Percentiles rank a stretch among this genome's conserved stretches.
phyloP scores from a whole-genome alignment of 2,797 vertebrate genomes.

The Ctenopoma multispine region DNA sequence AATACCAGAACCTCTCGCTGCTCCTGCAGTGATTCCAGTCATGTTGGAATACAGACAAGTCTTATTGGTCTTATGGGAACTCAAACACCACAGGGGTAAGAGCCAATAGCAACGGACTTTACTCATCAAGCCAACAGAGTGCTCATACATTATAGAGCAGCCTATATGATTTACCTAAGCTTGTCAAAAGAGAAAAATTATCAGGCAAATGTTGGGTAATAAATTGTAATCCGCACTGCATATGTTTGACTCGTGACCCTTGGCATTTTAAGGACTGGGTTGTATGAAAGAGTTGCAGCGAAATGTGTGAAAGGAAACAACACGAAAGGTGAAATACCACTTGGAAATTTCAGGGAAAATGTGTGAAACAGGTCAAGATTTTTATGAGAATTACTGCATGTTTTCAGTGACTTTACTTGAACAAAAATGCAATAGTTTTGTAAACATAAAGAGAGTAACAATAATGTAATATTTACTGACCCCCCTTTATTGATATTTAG shows the following conservation, averaged over 20 bases:
- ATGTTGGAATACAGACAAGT: constrained; percentile 76
- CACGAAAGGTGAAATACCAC: constrained; percentile 53
- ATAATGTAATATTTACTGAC: no score
- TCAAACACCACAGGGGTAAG: constrained; percentile 80
- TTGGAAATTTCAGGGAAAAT: constrained; percentile 58
- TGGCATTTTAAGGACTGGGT: constrained; percentile 91
- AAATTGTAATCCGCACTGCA: constrained; percentile 93
- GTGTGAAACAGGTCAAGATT: constrained; percentile 45
- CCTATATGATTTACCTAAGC: constrained; percentile 92
- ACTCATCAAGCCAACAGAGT: constrained; percentile 82
- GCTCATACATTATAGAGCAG: constrained; percentile 91
- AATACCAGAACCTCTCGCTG: constrained; percentile 85
- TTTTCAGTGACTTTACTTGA: constrained; percentile 1
- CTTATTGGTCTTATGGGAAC: constrained; percentile 87
- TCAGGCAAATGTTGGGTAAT: constrained; percentile 92
- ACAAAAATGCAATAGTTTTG: not conserved
- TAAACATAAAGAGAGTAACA: not conserved
- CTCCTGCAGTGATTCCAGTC: constrained; percentile 73
- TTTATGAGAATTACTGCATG: constrained; percentile 17
- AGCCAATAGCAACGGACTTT: constrained; percentile 85
- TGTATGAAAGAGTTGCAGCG: constrained; percentile 84
- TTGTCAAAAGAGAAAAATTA: constrained; percentile 97
- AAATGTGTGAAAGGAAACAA: constrained; percentile 62
- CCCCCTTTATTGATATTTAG: no score
- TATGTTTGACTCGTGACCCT: constrained; percentile 95